Base-by-base conservation (phyloP, 1,140 invertebrate genomes). In the Drosophila bifasciata region DNA sequence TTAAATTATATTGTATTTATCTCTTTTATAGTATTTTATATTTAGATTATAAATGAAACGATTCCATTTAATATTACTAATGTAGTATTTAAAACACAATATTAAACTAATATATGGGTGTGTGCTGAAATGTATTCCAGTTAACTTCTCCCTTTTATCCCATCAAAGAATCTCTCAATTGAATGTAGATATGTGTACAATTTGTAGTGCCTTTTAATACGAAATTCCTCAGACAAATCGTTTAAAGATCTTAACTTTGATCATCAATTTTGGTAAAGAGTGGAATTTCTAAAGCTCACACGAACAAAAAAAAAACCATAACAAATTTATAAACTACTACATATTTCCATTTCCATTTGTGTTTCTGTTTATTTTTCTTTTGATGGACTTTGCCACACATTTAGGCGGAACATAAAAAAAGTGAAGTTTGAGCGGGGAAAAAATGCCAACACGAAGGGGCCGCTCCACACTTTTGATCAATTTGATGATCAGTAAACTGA, bases 401-500 rank as follows among this genome's bases (percentile, higher is more conserved):
- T 51, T 43, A 70, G 44, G 44, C 17, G 59, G 19, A 63, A 67
- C 40, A 75, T 75, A 59, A 67, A 41, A 36, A 36, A 36, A 9
- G 28, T 9, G 17, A 28, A 50, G 21, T 43, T 25, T n/a, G 57
- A 61, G 55, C 53, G 66, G 56, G 64, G 23, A 46, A 79, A 53
- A 64, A 61, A 83, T 83, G 79, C 79, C 79, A 83, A 55, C 79
- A 83, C 74, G 74, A 70, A 70, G 23, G 48, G 44, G 28, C 28
- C 8, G 8, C 28, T 43, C 11, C 44, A 59, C 60, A 64, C 41
- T 63, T 67, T 63, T 58, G 46, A 50, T 51, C 50, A 39, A 44
- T 63, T 79, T 88, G 59, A 86, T 72, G 70, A 86, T 88, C 73
- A 63, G 83, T 78, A 76, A 86, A 88, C 66, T 68, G 78, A 86